phyloP scores from a whole-genome alignment of 1,140 invertebrate genomes.

The Drosophila ambigua region DNA sequence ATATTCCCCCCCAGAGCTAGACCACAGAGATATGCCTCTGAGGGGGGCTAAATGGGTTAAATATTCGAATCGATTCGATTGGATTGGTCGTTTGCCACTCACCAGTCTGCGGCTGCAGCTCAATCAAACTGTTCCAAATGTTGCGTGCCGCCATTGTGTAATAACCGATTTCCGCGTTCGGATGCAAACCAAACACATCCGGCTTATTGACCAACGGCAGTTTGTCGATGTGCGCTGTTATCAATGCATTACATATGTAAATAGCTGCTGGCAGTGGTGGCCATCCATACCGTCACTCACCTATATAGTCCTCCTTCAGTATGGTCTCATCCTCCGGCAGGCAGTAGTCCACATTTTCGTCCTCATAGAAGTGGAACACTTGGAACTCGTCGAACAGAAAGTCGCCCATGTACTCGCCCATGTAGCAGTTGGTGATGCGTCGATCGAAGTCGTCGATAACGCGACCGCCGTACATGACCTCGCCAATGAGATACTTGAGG shows the following conservation, averaged over 20 bases:
- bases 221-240: constrained; percentile 86
- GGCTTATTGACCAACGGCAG: constrained; percentile 91
- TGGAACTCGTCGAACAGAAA: constrained; percentile 95
- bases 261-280: constrained; percentile 18
- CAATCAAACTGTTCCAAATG: constrained; percentile 93
- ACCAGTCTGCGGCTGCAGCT: constrained; percentile 94
- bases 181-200: constrained; percentile 95
- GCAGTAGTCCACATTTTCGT: constrained; percentile 90
- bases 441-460: constrained; percentile 96
- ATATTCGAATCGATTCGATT: constrained; percentile 8
- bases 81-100: constrained; percentile 43
- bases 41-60: constrained; percentile 13
- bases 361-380: constrained; percentile 93
- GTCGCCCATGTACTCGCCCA: constrained; percentile 97
- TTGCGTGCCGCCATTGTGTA: constrained; percentile 92
- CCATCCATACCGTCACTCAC: constrained; percentile 79
- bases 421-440: constrained; percentile 92
- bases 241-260: constrained; percentile 68
- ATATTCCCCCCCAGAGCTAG: not conserved
- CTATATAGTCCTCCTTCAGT: constrained; percentile 88
- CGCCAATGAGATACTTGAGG: constrained; percentile 95
- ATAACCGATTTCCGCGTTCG: constrained; percentile 96
- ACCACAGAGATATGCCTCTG: constrained; percentile 23
- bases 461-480: constrained; percentile 96
- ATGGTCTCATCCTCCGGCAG: constrained; percentile 88